Percentiles rank a stretch among this genome's conserved stretches.
Evolutionary conservation across 2,888 invertebrate species (phyloP).

Genomic region (Cheilosia pagana): DNA sequence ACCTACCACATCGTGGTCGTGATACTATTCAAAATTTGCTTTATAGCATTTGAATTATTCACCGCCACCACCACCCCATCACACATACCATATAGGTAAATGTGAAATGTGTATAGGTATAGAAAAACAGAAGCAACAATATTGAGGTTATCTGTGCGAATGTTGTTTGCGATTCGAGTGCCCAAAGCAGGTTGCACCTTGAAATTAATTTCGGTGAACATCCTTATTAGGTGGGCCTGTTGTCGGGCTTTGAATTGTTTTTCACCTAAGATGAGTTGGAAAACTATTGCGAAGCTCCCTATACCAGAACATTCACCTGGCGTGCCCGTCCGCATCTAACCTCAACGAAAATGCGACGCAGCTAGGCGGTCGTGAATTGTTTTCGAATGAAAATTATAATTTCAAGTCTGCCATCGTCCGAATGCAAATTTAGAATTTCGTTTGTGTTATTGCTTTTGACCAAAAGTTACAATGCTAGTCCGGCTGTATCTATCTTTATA

Average conservation of each 20-base stretch:
- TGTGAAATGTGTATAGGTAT: background rate
- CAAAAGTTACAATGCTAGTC: constrained; percentile 38
- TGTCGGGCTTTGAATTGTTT: constrained; percentile 17
- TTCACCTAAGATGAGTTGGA: background rate
- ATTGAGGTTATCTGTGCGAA: constrained; percentile 63
- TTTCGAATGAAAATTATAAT: constrained; percentile 8
- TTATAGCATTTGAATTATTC: constrained; percentile 66
- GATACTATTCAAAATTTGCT: constrained; percentile 66
- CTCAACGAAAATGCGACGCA: background rate
- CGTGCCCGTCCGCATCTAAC: background rate
- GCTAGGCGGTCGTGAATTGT: constrained; percentile 1
- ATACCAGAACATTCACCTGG: constrained; percentile 47
- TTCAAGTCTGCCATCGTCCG: constrained; percentile 30
- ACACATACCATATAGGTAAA: background rate
- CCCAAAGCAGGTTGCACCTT: constrained; percentile 48
- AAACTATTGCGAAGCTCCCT: background rate
- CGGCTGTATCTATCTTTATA: constrained; percentile 5
- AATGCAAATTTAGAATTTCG: constrained; percentile 52
- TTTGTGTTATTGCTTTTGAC: constrained; percentile 60
- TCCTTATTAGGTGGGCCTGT: constrained; percentile 43
- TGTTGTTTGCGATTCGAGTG: constrained; percentile 17
- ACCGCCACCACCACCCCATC: constrained; percentile 31
- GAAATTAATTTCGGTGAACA: constrained; percentile 55
- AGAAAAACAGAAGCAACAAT: constrained; percentile 11
- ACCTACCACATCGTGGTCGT: constrained; percentile 73